phyloP scores from a whole-genome alignment of 2,797 vertebrate genomes.

The Lacerta bilineata region DNA sequence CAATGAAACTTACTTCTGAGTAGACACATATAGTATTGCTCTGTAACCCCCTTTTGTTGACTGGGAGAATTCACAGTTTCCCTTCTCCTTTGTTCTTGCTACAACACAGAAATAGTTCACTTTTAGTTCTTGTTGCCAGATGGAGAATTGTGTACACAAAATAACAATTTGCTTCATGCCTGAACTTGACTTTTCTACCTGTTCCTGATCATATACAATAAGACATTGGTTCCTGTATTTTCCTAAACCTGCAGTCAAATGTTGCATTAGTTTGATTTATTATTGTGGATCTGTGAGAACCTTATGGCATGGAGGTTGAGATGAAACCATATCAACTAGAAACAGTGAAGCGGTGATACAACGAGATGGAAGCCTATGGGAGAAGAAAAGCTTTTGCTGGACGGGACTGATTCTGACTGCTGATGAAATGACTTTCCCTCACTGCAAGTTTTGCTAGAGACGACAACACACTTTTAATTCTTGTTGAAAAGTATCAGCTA shows the following conservation, averaged over 20 bases:
- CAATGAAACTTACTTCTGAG: too few relatives aligned
- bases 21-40: too few relatives aligned
- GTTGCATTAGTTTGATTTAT: not conserved
- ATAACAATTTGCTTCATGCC: not conserved
- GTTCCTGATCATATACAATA: too few relatives aligned
- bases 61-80: not conserved
- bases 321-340: not conserved
- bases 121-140: not conserved
- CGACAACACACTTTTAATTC: not conserved
- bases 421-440: too few relatives aligned
- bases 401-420: not conserved
- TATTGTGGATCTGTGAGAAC: not conserved
- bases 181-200: not conserved
- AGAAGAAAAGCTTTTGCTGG: fast-evolving
- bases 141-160: not conserved
- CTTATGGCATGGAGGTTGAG: not conserved
- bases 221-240: too few relatives aligned
- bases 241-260: not conserved
- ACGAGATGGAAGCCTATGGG: not conserved
- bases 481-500: conserved; percentile 55
- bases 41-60: too few relatives aligned
- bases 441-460: not conserved
- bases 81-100: too few relatives aligned
- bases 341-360: not conserved
- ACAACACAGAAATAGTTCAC: not conserved